A percentile compares a stretch with the other conserved stretches of the same genome.
Conservation (phyloP, 2,797 vertebrate genomes). For the Sorex maritimensis region DNA sequence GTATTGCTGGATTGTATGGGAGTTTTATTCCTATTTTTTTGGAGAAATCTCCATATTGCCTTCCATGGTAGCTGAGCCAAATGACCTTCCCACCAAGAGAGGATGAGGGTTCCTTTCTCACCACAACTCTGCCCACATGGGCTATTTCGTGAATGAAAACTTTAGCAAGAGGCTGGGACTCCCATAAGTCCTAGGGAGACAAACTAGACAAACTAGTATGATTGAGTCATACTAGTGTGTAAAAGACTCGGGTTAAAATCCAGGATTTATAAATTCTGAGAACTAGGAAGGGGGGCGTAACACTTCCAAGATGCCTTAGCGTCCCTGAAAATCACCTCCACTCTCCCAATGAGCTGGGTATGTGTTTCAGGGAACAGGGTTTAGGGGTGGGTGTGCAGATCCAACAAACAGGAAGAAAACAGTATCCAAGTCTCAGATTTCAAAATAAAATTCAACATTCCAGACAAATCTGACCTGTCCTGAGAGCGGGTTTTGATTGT, state of each 20-base stretch:
- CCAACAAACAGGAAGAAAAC: too few species aligned
- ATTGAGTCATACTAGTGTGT: neutral
- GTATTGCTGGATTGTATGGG: too few species aligned
- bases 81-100: too few species aligned
- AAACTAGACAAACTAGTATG: too few species aligned
- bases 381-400: too few species aligned
- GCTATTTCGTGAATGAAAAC: neutral
- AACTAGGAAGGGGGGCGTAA: neutral
- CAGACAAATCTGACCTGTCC: slow-evolving; percentile 91
- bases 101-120: too few species aligned
- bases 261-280: neutral
- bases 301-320: neutral
- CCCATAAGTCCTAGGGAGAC: neutral
- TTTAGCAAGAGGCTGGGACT: neutral
- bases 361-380: too few species aligned
- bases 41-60: too few species aligned
- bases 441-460: slow-evolving; percentile 89
- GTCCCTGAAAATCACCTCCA: neutral
- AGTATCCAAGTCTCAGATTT: slow-evolving; percentile 88
- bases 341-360: fast-evolving
- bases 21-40: too few species aligned
- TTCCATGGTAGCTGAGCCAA: too few species aligned
- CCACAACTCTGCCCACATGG: too few species aligned
- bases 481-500: slow-evolving; percentile 92
- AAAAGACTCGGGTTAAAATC: neutral